Evolutionary conservation across 2,797 vertebrate genomes (phyloP), one percentile per base, ranked within the genome.

Genomic region (Anabas testudineus): DNA sequence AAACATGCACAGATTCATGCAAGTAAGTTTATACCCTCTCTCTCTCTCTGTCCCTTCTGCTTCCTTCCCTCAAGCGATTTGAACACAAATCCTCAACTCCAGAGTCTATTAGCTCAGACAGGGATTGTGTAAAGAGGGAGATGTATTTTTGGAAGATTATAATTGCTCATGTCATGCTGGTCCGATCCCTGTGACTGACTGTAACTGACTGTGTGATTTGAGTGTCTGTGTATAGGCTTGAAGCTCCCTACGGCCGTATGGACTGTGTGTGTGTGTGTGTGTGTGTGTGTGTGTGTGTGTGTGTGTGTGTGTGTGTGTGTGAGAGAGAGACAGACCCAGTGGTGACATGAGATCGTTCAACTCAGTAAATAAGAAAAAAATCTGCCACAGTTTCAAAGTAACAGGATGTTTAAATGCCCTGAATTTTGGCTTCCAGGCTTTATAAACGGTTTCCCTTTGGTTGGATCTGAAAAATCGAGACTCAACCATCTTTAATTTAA

Each of bases 61-160:
- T 54, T 78, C 55, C 8, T 61, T 52, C 70, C 79, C 78, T 76
- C 55, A 0, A 83, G 78, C 56, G 28, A 67, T 71, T 43, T 61
- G 16, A 78, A 56, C 72, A 76, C 59, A 87, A 87, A 83, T 78
- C 71, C 73, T 74, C 65, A 9, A 57, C 74, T 45, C 39, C 73
- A 59, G 67, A 80, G 74, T 84, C 82, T 45, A 87, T 86, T 68
- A 88, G 74, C 69, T 71, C 6, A 16, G 60, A 79, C 71, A 56
- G 57, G 78, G 68, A 79, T 30, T 63, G 75, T 76, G 78, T 47
- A 67, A 80, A 80, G 70, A 74, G 52, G 60, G 74, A 75, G 76
- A 83, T 87, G 67, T 86, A 90, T 87, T 87, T 90, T 81, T 47
- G 81, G 84, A 83, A 78, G 76, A 82, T 81, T 82, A 80, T 83